Evolutionary conservation across 2,113 vertebrate species (phyloP), one percentile per base, ranked within the genome.

Genomic region (Poicephalus meyeri): DNA sequence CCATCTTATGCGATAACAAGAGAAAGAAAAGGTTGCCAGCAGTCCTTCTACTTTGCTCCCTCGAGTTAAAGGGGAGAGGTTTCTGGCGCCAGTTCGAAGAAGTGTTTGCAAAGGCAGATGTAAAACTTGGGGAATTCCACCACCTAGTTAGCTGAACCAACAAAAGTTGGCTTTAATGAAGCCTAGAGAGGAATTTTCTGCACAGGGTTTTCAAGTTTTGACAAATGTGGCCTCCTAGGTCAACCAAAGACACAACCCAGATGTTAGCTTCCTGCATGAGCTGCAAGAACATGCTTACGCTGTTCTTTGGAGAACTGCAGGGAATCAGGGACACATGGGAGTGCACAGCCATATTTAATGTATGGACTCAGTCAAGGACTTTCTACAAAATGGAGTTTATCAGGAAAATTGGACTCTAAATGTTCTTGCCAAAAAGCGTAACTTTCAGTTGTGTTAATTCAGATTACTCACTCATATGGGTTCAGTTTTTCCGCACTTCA

Each of bases 61-160:
- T 93, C 76, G 56, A 94, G 82, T 95, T 93, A 93, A 71, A 94
- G 72, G 82, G 90, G 88, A 88, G 95, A 96, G 94, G 94, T 65
- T 97, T 86, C 93, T 97, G 95, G 95, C 82, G 3, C 35, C 61
- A 25, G 58, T 87, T 92, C 0, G 95, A 78, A 86, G 76, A 73
- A 84, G 65, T 71, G 31, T 91, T 96, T 96, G 91, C 50, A 74
- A 94, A 90, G 72, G 86, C 88, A 94, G 39, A 91, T 84, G 60
- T 76, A 95, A 88, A 92, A 91, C 58, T 65, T 68, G 92, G 93
- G 96, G 95, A 97, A 94, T 96, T 96, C 93, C 95, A 96, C 76
- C 92, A 92, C 93, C 95, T 92, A 94, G 93, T 90, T 93, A 84
- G 72, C 55, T 94, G 82, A 97, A 97, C 86, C 86, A 94, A 88